Evolutionary conservation across 2,888 invertebrate species (phyloP), one percentile per base, ranked within the genome.

Genomic region (Orthonevra nobilis): DNA sequence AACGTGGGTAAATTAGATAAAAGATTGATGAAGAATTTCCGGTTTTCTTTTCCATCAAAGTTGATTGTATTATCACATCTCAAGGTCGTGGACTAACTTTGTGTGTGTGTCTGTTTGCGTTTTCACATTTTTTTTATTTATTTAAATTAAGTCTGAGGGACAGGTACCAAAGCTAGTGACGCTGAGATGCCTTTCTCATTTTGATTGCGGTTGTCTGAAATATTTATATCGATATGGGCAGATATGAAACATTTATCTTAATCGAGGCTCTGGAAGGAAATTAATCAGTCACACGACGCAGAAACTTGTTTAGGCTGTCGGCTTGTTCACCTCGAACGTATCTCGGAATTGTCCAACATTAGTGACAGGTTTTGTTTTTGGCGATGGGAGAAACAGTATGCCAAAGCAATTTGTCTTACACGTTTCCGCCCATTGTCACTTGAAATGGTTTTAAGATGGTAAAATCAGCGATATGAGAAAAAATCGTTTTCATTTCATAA

Each of bases 41-140:
- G 58, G 50, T 69, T 42, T 69, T 58, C 23, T 32, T 4, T 68
- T 50, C 32, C 32, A 26, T 10, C 40, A 1, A 14, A 56, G 12
- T 40, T 36, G n/a, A n/a, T n/a, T 69, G 38, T 50, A 58, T 69
- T 60, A 69, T 68, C 56, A 69, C 32, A n/a, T 50, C 40, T 69
- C 58, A 69, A 69, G 69, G 69, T 50, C 69, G 40, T 34, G 64
- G 17, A 9, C 12, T 50, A 7, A 30, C 10, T 17, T 10, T 56
- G 40, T 14, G 38, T 40, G 36, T 23, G 17, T 28, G 58, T 30
- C 4, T 12, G 15, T 19, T 52, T 32, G 23, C 10, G 4, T 3
- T 36, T 36, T 36, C n/a, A n/a, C 19, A 9, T 48, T 48, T 61
- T 52, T 48, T 48, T 26, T 36, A 36, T 30, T 36, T 34, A 64